Percentiles rank a stretch among this genome's conserved stretches.
phyloP scores from a whole-genome alignment of 2,888 invertebrate genomes.

The Dynastes grantii region DNA sequence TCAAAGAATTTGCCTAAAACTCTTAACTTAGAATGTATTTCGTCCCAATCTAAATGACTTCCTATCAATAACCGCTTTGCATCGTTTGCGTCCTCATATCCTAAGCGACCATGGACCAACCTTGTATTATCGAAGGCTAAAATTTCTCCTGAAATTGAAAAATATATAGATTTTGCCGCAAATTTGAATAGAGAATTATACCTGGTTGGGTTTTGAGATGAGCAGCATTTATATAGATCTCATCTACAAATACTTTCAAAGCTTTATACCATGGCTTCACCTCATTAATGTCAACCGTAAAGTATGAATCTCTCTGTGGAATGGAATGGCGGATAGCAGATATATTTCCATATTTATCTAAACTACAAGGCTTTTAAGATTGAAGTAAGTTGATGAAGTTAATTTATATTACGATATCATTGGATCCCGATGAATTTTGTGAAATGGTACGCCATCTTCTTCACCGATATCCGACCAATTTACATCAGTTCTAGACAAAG shows the following conservation, averaged over 20 bases:
- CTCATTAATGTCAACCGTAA: slow-evolving; percentile 74
- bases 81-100: slow-evolving; percentile 74
- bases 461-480: slow-evolving; percentile 84
- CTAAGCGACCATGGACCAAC: slow-evolving; percentile 80
- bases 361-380: slow-evolving; percentile 61
- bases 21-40: slow-evolving; percentile 78
- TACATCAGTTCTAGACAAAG: slow-evolving; percentile 75
- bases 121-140: slow-evolving; percentile 82
- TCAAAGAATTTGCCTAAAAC: slow-evolving; percentile 59
- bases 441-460: slow-evolving; percentile 77
- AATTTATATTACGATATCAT: slow-evolving; percentile 74
- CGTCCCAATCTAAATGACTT: slow-evolving; percentile 86
- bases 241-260: slow-evolving; percentile 76
- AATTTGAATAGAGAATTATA: slow-evolving; percentile 55
- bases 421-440: slow-evolving; percentile 77
- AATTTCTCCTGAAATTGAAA: slow-evolving; percentile 53
- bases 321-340: slow-evolving; percentile 81
- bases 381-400: background rate
- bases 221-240: slow-evolving; percentile 76
- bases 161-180: background rate
- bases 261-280: slow-evolving; percentile 82
- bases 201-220: slow-evolving; percentile 79
- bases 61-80: slow-evolving; percentile 78
- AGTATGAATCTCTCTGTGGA: slow-evolving; percentile 82
- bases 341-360: slow-evolving; percentile 74